Evolutionary conservation across 1,140 invertebrate species (phyloP), one percentile per base, ranked within the genome.

Genomic region (Papilio helenus): DNA sequence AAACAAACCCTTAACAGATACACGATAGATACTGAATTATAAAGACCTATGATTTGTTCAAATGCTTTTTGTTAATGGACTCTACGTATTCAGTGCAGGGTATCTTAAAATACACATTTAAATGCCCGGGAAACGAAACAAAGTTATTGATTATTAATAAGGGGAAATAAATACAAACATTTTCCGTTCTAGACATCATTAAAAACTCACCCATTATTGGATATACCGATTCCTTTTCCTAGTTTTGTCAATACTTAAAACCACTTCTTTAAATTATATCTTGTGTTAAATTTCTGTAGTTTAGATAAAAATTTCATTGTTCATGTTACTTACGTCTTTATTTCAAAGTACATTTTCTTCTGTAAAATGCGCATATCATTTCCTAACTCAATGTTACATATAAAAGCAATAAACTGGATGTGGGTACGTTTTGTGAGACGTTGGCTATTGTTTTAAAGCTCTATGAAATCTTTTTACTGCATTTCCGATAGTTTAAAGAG

Each of bases 391-490:
- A 76, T 2, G 29, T 23, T 74, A 68, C 61, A 68, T 68, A 68
- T 68, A 76, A 76, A 76, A 34, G 49, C 46, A 61, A 76, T 76
- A 76, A 76, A 76, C 46, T 76, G 46, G 14, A 68, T 68, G 58
- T 29, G 9, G 44, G 12, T 39, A 76, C 29, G 29, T 58, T 55
- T 76, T 34, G 7, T 51, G 26, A 76, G 51, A 61, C 51, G 58
- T 76, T 58, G 74, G 16, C 51, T 34, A 76, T 76, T n/a, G 29
- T 76, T 76, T 76, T 76, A 76, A 39, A 76, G 74, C 51, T 76
- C 49, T 74, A 29, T 34, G 46, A 76, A 76, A 76, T 76, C 49
- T 55, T 76, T 46, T 76, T 39, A 76, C 74, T 76, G 46, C 46
- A 55, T 58, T 76, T 76, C 51, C 74, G 34, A 76, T 76, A 58